phyloP scores from a whole-genome alignment of 2,888 invertebrate species.

The Drosophila hamatofila region DNA sequence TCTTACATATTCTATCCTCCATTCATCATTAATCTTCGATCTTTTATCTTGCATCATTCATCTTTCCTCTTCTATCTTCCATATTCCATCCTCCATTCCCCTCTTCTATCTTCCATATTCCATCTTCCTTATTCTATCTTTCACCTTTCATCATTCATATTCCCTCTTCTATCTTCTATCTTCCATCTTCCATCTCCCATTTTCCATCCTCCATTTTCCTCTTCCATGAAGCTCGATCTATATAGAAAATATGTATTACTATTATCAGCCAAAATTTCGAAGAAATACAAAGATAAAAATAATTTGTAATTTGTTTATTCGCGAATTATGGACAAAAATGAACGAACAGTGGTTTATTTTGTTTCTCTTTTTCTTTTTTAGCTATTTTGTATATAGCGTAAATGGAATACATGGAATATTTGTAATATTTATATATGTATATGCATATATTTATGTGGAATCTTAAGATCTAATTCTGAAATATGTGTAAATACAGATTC shows the following conservation, averaged over 20 bases:
- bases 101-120: not conserved
- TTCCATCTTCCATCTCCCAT: not conserved
- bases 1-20: no score
- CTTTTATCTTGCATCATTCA: not conserved
- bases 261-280: not conserved
- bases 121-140: not conserved
- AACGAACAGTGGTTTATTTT: conserved; percentile 9
- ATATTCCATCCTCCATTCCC: not conserved
- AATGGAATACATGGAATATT: conserved; percentile 40
- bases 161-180: not conserved
- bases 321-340: conserved; percentile 18
- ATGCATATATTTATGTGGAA: not conserved
- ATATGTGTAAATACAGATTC: conserved; percentile 12
- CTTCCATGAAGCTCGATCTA: not conserved
- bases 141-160: not conserved
- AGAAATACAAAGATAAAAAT: not conserved
- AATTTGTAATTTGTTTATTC: conserved; percentile 27
- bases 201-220: not conserved
- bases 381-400: conserved; percentile 14
- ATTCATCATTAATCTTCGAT: not conserved
- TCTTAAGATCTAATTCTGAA: conserved; percentile 25
- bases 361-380: not conserved
- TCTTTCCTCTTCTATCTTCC: not conserved
- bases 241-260: not conserved
- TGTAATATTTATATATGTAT: conserved; percentile 14